A percentile compares a stretch with the other conserved stretches of the same genome.
Evolutionary conservation across 2,113 vertebrate species (phyloP).

Genomic region (Labrus mixtus): DNA sequence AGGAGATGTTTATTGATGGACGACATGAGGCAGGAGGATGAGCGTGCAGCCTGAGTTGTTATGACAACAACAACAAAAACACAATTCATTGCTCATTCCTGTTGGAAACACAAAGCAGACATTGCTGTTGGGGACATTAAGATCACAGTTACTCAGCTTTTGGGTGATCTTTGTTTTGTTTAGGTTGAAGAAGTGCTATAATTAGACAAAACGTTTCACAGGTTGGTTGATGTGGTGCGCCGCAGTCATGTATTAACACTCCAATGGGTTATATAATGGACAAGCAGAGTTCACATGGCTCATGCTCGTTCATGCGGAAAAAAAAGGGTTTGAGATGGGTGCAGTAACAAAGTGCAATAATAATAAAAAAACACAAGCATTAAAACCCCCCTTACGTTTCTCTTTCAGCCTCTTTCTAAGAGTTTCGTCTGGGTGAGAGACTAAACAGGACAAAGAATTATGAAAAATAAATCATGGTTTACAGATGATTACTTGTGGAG

Average conservation of each 20-base stretch:
- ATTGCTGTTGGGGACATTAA: slow-evolving; percentile 37
- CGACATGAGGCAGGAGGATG: slow-evolving; percentile 62
- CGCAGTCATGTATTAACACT: slow-evolving; percentile 50
- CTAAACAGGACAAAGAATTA: slow-evolving; percentile 82
- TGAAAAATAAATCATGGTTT: slow-evolving; percentile 54
- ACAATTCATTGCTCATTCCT: slow-evolving; percentile 71
- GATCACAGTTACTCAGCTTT: slow-evolving; percentile 29
- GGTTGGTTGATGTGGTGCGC: slow-evolving; percentile 17
- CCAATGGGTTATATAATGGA: slow-evolving; percentile 70
- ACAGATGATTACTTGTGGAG: slow-evolving; percentile 16
- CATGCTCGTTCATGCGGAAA: slow-evolving; percentile 90
- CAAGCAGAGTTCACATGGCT: slow-evolving; percentile 80
- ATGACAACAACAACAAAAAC: slow-evolving; percentile 58
- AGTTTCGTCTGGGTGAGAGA: slow-evolving; percentile 94
- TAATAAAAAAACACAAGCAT: slow-evolving; percentile 59
- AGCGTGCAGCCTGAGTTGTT: slow-evolving; percentile 70
- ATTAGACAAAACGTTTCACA: slow-evolving; percentile 15
- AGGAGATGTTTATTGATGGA: slow-evolving; percentile 63
- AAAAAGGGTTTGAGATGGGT: slow-evolving; percentile 68
- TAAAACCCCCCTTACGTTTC: slow-evolving; percentile 93
- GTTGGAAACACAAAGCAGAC: slow-evolving; percentile 60
- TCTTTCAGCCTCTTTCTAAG: slow-evolving; percentile 99
- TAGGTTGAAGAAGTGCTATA: slow-evolving; percentile 2
- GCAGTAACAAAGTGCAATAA: slow-evolving; percentile 61
- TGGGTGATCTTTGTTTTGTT: slow-evolving; percentile 5